Percentiles rank a stretch among this genome's conserved stretches.
phyloP scores from a whole-genome alignment of 1,140 invertebrate genomes.

The Panulirus ornatus region DNA sequence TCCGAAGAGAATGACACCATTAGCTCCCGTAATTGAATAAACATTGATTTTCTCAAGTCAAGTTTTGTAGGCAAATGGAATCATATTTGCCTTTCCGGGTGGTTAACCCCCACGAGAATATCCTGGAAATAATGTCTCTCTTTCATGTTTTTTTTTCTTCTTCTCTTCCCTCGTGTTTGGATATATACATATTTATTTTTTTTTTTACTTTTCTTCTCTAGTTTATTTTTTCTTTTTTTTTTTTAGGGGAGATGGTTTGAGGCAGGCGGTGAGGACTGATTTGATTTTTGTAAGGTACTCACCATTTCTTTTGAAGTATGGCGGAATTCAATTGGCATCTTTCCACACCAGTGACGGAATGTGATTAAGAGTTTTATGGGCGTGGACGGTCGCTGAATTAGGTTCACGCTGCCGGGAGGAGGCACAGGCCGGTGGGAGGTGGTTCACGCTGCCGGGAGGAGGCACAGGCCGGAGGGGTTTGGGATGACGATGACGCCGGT shows the following conservation, averaged over 20 bases:
- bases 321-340: constrained; percentile 19
- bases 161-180: background rate
- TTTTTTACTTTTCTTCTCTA: background rate
- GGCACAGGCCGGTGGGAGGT: too few species aligned
- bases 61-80: constrained; percentile 14
- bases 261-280: too few species aligned
- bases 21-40: constrained; percentile 29
- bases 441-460: too few species aligned
- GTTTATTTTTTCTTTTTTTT: background rate
- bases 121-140: constrained; percentile 28
- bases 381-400: too few species aligned
- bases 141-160: constrained; percentile 4
- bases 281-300: too few species aligned
- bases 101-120: background rate
- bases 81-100: constrained; percentile 37
- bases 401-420: too few species aligned
- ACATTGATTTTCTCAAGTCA: constrained; percentile 11
- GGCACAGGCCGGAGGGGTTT: too few species aligned
- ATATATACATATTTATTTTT: background rate
- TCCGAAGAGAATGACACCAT: constrained; percentile 29
- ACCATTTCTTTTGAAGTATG: too few species aligned
- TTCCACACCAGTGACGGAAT: constrained; percentile 9
- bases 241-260: too few species aligned
- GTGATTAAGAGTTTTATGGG: background rate
- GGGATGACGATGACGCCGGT: background rate